Evolutionary conservation across 2,888 invertebrate genomes (phyloP), one percentile per base, ranked within the genome.

Genomic region (Brachypalpus laphriformis): DNA sequence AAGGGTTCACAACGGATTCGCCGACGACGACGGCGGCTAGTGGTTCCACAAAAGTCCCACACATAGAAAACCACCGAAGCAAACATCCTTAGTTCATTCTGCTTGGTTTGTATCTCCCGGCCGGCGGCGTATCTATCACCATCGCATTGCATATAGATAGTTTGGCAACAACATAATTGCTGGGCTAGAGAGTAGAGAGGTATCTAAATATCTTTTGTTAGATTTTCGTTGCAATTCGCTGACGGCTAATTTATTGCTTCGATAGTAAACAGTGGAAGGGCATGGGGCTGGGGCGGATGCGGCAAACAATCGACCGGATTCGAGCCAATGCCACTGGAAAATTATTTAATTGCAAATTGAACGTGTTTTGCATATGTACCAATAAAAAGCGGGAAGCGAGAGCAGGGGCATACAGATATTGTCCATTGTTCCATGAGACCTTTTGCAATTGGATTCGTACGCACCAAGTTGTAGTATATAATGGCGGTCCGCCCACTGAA

Each of bases 271-370:
- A 22, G 51, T 49, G 47, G 42, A 11, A 59, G 66, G 34, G 51
- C 34, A 40, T n/a, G n/a, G n/a, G n/a, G n/a, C n/a, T n/a, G 54
- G 49, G 40, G 68, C 83, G 83, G 85, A 85, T 85, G 85, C 54
- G 65, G 59, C 74, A 75, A 81, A 85, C 85, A 85, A 85, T 85
- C 81, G 81, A 81, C 80, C 85, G 85, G 81, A 85, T 81, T 85
- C 70, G 28, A 80, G 65, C 71, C 85, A 85, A 85, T 85, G 85
- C 85, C 75, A 85, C 85, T 85, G 81, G 75, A 85, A 85, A 85
- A 85, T 85, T 85, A 85, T 85, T 85, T 85, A 85, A 85, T 85
- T 85, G 75, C 85, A 81, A 85, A 75, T 81, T 85, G 80, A 71
- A 81, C 75, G 85, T 85, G 85, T 85, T 85, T 85, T 85, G 80